Base-by-base conservation (phyloP, 2,888 invertebrate species). In the Congeria kusceri region DNA sequence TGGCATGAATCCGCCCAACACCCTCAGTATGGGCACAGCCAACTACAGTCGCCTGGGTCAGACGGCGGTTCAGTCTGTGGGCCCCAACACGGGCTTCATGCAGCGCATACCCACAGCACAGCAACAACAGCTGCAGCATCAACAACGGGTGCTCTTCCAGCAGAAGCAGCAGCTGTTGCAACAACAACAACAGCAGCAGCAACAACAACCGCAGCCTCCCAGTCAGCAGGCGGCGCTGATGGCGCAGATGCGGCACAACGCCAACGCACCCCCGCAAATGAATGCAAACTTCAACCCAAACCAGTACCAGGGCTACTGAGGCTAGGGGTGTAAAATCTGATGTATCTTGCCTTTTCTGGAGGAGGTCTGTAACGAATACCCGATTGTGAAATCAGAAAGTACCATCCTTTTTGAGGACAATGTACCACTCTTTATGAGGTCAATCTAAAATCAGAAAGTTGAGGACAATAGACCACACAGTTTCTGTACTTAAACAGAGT, bases 191-290 rank as follows among this genome's bases (percentile, higher is more conserved):
- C 94, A 91, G 81, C 93, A 94, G 86, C 94, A 82, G 53, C 71
- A 73, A 58, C 80, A 84, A 86, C 94, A 93, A 90, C 95, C 92
- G 70, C 90, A 90, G 80, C 90, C 92, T 58, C 94, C 94, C 56
- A 94, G 93, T 66, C 89, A 90, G 92, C 87, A 85, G n/a, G 87
- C 89, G 1, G 87, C 88, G 1, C 81, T 90, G 47, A 87, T 90
- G 29, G 90, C 89, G 3, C 90, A 89, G 65, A 80, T 90, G 18
- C 90, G 88, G 76, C 78, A 89, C 62, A 88, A 89, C 70, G 84
- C 89, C 80, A 83, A 85, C 1, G 75, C 68, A 15, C 74, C 84
- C 18, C 53, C 28, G 23, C 71, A 71, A 20, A 53, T 53, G 53
- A 25, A 25, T 18, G 2, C 53, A 23, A 25, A 25, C 18, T 53